phyloP scores from a whole-genome alignment of 2,888 invertebrate species.

The Pedicia rivosa region DNA sequence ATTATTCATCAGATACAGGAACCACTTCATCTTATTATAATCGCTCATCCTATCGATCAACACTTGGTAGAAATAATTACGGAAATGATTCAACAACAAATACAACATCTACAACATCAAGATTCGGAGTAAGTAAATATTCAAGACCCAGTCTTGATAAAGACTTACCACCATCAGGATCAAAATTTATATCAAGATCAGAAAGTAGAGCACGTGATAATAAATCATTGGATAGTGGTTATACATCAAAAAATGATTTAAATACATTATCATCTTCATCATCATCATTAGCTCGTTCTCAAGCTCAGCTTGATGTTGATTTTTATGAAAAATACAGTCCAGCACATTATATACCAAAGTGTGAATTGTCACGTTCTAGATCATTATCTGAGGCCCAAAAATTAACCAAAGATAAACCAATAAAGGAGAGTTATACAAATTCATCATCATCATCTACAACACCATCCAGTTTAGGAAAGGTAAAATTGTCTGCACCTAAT shows the following conservation, averaged over 20 bases:
- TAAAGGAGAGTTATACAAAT: background rate
- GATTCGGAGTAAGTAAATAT: constrained; percentile 26
- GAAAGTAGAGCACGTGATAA: constrained; percentile 9
- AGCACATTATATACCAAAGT: constrained; percentile 50
- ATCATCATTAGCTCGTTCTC: constrained; percentile 34
- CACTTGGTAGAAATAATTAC: constrained; percentile 13
- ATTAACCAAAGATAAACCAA: constrained; percentile 8
- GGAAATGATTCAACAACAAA: constrained; percentile 5
- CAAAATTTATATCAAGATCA: constrained; percentile 3
- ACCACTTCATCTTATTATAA: constrained; percentile 20
- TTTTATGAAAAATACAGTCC: constrained; percentile 62
- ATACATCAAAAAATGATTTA: constrained; percentile 18
- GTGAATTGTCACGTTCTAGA: constrained; percentile 33
- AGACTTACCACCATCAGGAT: constrained; percentile 8
- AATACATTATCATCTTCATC: constrained; percentile 27
- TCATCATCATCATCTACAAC: constrained; percentile 11
- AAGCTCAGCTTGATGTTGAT: constrained; percentile 46
- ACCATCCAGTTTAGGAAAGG: constrained; percentile 11
- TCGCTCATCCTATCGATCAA: constrained; percentile 18
- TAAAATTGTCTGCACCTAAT: constrained; percentile 12
- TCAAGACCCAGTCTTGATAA: constrained; percentile 11
- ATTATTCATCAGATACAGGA: constrained; percentile 14
- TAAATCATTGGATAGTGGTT: background rate
- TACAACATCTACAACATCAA: constrained; percentile 25
- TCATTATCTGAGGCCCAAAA: constrained; percentile 23